phyloP scores from a whole-genome alignment of 1,140 invertebrate species.

The Stegodyphus mimosarum region DNA sequence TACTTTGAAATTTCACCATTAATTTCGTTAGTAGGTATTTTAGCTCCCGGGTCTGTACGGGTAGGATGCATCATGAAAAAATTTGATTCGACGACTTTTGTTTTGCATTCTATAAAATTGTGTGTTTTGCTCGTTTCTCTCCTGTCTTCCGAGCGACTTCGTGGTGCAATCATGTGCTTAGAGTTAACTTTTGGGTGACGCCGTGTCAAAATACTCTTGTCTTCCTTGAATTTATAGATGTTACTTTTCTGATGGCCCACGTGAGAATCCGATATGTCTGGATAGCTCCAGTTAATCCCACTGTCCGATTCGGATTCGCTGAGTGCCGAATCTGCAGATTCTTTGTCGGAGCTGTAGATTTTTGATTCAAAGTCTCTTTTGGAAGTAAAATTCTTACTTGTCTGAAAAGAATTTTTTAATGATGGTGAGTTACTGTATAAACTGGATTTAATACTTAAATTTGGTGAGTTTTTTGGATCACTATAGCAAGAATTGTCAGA shows the following conservation, averaged over 20 bases:
- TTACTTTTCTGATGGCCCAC: not conserved
- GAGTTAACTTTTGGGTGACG: not conserved
- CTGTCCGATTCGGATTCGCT: slow-evolving; percentile 56
- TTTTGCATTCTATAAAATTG: slow-evolving; percentile 24
- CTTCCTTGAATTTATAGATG: not conserved
- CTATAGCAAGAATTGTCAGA: slow-evolving; percentile 7
- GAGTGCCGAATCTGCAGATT: slow-evolving; percentile 49
- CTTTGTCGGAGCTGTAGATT: slow-evolving; percentile 7
- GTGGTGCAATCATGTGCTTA: slow-evolving; percentile 12
- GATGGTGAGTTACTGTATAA: not conserved
- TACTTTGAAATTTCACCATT: slow-evolving; percentile 12
- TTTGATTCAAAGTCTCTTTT: slow-evolving; percentile 14
- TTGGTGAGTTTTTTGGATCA: slow-evolving; percentile 16
- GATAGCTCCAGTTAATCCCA: slow-evolving; percentile 52
- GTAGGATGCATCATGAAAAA: slow-evolving; percentile 32
- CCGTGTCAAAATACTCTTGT: not conserved
- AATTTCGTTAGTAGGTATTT: not conserved
- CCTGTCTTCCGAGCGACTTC: slow-evolving; percentile 49
- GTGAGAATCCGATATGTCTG: slow-evolving; percentile 21
- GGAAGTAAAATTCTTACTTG: not conserved
- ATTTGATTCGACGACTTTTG: slow-evolving; percentile 47
- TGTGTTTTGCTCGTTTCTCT: slow-evolving; percentile 9
- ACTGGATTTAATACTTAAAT: slow-evolving; percentile 24
- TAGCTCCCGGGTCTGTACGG: not conserved
- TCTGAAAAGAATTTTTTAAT: slow-evolving; percentile 27